A percentile compares a stretch with the other conserved stretches of the same genome.
Conservation (phyloP, 2,797 vertebrate genomes). For the Anguilla obscura region DNA sequence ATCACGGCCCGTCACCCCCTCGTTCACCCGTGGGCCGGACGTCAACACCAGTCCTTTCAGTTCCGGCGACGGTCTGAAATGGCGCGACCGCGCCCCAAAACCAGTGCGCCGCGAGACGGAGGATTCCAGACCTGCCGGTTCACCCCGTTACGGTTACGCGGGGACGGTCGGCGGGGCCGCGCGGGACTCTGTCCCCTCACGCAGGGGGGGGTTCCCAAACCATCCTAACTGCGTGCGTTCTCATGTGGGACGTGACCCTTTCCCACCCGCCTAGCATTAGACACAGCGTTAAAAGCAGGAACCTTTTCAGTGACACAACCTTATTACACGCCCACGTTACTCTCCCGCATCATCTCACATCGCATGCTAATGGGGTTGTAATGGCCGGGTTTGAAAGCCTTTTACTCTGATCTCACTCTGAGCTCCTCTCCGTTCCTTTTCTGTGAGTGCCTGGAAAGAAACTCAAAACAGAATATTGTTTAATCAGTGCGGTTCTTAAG, state of each 20-base stretch:
- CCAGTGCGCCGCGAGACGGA: not conserved
- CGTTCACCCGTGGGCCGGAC: slow-evolving; percentile 2
- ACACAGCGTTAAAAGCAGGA: not conserved
- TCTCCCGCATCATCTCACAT: not conserved
- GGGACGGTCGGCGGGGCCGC: not conserved
- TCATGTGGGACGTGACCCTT: not conserved
- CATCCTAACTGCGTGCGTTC: not conserved
- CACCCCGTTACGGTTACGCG: not conserved
- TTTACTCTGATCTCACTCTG: not conserved
- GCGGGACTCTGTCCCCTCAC: not conserved
- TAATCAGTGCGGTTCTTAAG: not conserved
- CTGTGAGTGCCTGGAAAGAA: not conserved
- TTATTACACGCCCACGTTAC: not conserved
- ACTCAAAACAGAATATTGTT: not conserved
- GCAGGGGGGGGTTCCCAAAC: not conserved
- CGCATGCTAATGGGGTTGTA: not conserved
- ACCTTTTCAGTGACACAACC: slow-evolving; percentile 3
- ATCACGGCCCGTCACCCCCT: slow-evolving; percentile 16
- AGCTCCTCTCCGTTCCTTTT: not conserved
- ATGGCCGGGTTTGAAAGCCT: not conserved
- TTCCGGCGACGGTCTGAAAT: not conserved
- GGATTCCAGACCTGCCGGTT: not conserved
- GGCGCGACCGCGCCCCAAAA: not conserved
- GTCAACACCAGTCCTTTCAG: slow-evolving; percentile 24
- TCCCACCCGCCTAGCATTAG: not conserved